Percentiles rank a stretch among this genome's conserved stretches.
phyloP scores from a whole-genome alignment of 2,888 invertebrate species.

The Apotomis turbidana region DNA sequence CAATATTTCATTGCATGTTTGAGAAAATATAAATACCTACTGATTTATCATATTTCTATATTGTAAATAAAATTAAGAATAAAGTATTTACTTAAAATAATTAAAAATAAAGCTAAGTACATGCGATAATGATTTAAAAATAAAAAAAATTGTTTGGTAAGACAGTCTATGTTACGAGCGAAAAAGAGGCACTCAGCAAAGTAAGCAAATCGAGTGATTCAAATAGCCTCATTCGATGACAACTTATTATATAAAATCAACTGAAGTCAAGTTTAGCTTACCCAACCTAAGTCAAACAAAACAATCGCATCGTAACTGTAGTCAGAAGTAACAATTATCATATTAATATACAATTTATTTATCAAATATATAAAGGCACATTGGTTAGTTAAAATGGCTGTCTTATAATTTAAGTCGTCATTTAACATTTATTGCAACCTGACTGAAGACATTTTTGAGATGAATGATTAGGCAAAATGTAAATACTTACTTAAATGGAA shows the following conservation, averaged over 20 bases:
- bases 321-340: conserved; percentile 8
- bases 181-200: no score
- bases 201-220: neutral
- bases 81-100: neutral
- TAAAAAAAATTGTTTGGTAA: neutral
- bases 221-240: conserved; percentile 1
- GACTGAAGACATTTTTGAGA: no score
- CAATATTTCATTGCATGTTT: no score
- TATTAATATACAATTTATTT: neutral
- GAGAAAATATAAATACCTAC: neutral
- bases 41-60: neutral
- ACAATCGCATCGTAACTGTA: neutral
- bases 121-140: no score
- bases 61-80: neutral
- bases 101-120: neutral
- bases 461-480: no score
- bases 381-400: conserved; percentile 4
- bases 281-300: neutral
- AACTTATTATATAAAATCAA: neutral
- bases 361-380: conserved; percentile 17
- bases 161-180: neutral
- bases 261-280: neutral
- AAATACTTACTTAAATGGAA: no score
- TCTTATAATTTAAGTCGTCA: neutral
- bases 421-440: no score